A percentile compares a stretch with the other conserved stretches of the same genome.
These are phyloP conservation scores for Rhogogaster chlorosoma DNA, from an alignment of 2,888 invertebrate genomes.

Conservation along the genomic window DNA sequence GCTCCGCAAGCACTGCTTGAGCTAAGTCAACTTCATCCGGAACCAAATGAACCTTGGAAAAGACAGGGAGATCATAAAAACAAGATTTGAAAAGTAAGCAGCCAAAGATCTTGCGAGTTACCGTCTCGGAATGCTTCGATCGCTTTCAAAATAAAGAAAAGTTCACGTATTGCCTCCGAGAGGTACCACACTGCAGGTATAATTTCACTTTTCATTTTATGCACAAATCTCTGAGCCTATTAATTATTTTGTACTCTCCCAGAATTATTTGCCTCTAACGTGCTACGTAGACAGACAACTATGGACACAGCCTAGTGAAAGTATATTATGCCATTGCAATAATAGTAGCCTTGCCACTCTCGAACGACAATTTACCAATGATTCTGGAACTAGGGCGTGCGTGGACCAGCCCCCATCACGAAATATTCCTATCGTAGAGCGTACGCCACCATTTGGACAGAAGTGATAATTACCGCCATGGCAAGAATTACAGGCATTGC, in stretches of 20 bases:
- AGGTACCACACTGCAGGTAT: too few relatives aligned
- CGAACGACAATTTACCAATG: conserved; percentile 79
- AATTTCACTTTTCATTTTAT: too few relatives aligned
- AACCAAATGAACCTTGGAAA: conserved; percentile 28
- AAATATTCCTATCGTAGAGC: conserved; percentile 84
- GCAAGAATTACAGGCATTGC: conserved; percentile 82
- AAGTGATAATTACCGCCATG: conserved; percentile 84
- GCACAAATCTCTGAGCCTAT: too few relatives aligned
- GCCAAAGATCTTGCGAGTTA: not conserved
- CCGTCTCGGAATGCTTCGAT: not conserved
- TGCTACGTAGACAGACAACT: too few relatives aligned
- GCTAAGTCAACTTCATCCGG: conserved; percentile 29
- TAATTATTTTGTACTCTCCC: too few relatives aligned
- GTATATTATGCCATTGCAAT: too few relatives aligned
- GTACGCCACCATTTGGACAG: conserved; percentile 82
- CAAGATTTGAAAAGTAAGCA: not conserved
- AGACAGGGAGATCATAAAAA: not conserved
- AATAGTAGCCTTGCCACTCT: not conserved
- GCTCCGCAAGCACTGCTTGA: conserved; percentile 83
- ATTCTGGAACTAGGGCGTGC: conserved; percentile 82
- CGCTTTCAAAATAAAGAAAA: not conserved
- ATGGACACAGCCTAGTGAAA: not conserved
- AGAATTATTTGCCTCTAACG: too few relatives aligned
- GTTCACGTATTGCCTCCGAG: not conserved
- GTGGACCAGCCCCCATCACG: conserved; percentile 86